phyloP scores from a whole-genome alignment of 2,888 invertebrate species.

The Craniophora ligustri region DNA sequence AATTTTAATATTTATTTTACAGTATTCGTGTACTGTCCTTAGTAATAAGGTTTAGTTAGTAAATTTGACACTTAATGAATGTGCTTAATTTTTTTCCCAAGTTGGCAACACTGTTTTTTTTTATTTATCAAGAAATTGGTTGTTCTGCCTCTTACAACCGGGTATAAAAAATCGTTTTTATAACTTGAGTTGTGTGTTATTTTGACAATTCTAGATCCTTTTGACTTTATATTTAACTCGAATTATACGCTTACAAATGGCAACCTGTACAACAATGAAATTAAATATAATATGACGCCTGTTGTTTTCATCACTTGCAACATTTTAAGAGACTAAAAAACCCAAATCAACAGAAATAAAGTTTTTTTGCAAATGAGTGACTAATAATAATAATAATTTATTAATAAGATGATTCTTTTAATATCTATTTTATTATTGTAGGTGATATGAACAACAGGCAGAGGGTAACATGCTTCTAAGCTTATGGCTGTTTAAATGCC shows the following conservation, averaged over 20 bases:
- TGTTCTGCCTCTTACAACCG: slow-evolving; percentile 23
- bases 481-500: slow-evolving; percentile 19
- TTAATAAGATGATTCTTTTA: too few species aligned
- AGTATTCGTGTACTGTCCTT: slow-evolving; percentile 64
- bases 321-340: background rate
- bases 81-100: slow-evolving; percentile 49
- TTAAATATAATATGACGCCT: background rate
- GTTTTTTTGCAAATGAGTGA: too few species aligned
- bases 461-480: slow-evolving; percentile 19
- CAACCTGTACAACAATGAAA: slow-evolving; percentile 9
- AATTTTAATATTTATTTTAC: slow-evolving; percentile 65
- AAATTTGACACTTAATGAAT: slow-evolving; percentile 48
- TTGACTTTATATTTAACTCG: slow-evolving; percentile 29
- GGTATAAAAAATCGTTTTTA: too few species aligned
- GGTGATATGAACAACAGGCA: background rate
- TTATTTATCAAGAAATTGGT: slow-evolving; percentile 32
- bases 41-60: slow-evolving; percentile 38
- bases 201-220: too few species aligned
- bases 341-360: background rate
- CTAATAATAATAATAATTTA: too few species aligned
- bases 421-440: too few species aligned
- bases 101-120: slow-evolving; percentile 30
- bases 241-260: slow-evolving; percentile 33
- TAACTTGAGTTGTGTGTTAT: too few species aligned
- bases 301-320: background rate